phyloP scores from a whole-genome alignment of 2,113 vertebrate species.

The Cnemophilus loriae region DNA sequence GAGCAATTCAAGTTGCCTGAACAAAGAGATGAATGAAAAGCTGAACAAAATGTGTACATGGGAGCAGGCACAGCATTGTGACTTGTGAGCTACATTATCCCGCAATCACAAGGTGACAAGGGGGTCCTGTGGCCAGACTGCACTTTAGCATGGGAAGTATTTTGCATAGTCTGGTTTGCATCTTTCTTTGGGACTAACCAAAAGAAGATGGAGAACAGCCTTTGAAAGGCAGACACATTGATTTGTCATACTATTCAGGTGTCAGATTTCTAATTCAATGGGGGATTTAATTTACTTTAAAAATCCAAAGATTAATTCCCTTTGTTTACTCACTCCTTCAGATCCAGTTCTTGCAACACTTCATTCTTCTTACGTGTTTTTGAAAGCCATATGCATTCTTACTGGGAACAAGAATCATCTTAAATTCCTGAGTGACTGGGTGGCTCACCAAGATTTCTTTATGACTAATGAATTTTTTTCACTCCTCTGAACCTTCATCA shows the following conservation, averaged over 20 bases:
- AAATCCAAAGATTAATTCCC: not conserved
- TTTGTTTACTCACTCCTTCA: not conserved
- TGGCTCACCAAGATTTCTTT: not conserved
- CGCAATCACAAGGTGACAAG: not conserved
- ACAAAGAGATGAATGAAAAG: not conserved
- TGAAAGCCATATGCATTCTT: not conserved
- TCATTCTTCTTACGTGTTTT: not conserved
- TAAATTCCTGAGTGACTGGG: constrained; percentile 27
- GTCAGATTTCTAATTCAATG: not conserved
- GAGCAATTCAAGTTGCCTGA: not conserved
- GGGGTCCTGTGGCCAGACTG: not conserved
- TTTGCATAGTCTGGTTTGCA: not conserved
- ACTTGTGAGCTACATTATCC: not conserved
- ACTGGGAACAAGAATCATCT: not conserved
- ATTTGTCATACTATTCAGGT: not conserved
- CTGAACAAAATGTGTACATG: not conserved
- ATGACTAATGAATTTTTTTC: constrained; percentile 32
- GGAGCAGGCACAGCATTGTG: not conserved
- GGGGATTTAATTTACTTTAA: not conserved
- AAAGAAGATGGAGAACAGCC: not conserved
- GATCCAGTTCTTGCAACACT: not conserved
- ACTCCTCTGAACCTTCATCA: not conserved
- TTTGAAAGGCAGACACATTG: not conserved
- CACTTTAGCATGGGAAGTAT: not conserved
- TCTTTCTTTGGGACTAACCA: not conserved